A percentile compares a stretch with the other conserved stretches of the same genome.
Evolutionary conservation across 1,140 invertebrate species (phyloP).

Genomic region (Cyphomyrmex costatus): DNA sequence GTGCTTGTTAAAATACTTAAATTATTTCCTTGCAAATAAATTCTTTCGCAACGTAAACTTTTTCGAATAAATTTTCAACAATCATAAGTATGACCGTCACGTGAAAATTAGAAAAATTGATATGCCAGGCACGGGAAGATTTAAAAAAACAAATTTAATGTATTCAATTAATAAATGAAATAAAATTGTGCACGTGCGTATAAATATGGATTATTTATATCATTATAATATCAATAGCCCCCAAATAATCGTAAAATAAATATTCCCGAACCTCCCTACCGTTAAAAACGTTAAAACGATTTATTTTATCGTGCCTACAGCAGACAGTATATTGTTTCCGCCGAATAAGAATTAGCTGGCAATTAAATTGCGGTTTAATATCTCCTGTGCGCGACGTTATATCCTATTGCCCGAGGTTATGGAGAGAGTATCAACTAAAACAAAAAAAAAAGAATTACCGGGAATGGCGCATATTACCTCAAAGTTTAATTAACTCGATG

Average conservation of each 20-base stretch:
- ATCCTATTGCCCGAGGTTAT: conserved; percentile 27
- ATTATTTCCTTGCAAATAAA: neutral
- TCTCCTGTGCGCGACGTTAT: conserved; percentile 3
- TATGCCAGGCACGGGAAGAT: neutral
- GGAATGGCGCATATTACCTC: conserved; percentile 67
- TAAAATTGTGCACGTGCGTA: neutral
- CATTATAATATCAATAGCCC: neutral
- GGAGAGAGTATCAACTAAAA: conserved; percentile 36
- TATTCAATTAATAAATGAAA: neutral
- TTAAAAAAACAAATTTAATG: neutral
- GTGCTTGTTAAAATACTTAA: neutral
- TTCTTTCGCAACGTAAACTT: neutral
- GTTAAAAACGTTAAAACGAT: conserved; percentile 15
- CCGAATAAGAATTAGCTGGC: conserved; percentile 47
- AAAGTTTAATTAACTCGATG: conserved; percentile 78
- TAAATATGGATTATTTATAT: conserved; percentile 1
- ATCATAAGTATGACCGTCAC: neutral
- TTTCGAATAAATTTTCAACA: neutral
- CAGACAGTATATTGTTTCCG: conserved; percentile 48
- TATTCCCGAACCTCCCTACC: conserved; percentile 8
- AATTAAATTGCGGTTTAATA: conserved; percentile 62
- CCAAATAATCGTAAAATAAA: conserved; percentile 12
- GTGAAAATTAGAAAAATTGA: neutral
- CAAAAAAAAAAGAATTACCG: conserved; percentile 41
- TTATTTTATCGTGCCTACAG: conserved; percentile 36